Base-by-base conservation (phyloP, 2,888 invertebrate species). In the Ligdia adustata region DNA sequence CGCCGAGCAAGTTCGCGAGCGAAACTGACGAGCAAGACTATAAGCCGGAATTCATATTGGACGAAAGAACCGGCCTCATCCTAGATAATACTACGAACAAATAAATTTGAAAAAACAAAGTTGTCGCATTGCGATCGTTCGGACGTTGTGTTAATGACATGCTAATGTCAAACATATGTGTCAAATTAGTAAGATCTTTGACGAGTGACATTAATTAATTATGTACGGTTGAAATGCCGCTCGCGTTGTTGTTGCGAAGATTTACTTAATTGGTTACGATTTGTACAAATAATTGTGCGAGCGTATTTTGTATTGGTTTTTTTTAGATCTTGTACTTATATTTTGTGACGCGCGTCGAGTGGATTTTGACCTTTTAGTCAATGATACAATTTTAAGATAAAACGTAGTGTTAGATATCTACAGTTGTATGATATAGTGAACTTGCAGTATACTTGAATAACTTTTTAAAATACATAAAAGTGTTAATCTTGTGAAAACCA, bases 111-210 rank as follows among this genome's bases (percentile, higher is more conserved):
- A 7, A 22, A 22, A n/a, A 16, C 16, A 16, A 16, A 22, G 7
- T 22, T 22, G 22, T 22, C n/a, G 22, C 6, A 1, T 6, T 22
- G 22, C n/a, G n/a, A n/a, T n/a, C n/a, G 22, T n/a, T n/a, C n/a
- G 9, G 9, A 15, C 9, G 9, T 6, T 35, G 33, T 18, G 6
- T 22, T 22, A 7, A 22, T 9, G 38, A 12, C 41, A 12, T 26
- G 7, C 13, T 4, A 15, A 20, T 39, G 27, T 45, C 20, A 9
- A 33, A 34, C 27, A 31, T 22, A 6, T 48, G 48, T 48, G 48
- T 48, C 48, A 42, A 48, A 48, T 42, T 42, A 42, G 41, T 41
- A 20, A 31, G 40, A 40, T 31, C 46, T 40, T 34, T 18, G 40
- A 32, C 31, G 7, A 9, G 3, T 3, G 13, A 33, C 12, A 4